These are phyloP conservation scores for Syncerus caffer DNA, from an alignment of 2,797 vertebrate species.

Conservation along the genomic window DNA sequence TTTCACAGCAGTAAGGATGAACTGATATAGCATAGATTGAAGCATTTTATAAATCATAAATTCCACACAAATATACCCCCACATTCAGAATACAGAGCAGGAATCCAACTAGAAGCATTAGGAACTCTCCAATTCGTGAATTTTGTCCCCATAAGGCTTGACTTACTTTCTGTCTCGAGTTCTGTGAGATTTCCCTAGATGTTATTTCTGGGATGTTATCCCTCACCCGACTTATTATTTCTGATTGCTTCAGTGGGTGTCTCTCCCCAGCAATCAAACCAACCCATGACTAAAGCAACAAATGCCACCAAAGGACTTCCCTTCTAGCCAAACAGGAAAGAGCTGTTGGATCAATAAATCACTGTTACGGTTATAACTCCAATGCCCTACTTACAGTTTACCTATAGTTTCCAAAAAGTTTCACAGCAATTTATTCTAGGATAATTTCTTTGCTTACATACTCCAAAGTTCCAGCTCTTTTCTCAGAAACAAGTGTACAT, in stretches of 20 bases:
- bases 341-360: neutral
- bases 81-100: neutral
- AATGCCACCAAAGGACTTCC: neutral
- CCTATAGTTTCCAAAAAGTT: neutral
- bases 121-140: neutral
- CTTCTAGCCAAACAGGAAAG: neutral
- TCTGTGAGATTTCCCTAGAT: neutral
- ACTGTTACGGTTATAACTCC: neutral
- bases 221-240: neutral
- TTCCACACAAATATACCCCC: neutral
- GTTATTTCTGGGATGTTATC: neutral
- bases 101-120: neutral
- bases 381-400: neutral
- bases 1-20: neutral
- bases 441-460: neutral
- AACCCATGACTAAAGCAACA: neutral
- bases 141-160: neutral
- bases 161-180: neutral
- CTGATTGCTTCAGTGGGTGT: neutral
- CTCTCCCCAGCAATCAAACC: neutral
- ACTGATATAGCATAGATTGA: neutral
- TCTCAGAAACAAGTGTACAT: neutral
- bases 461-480: neutral
- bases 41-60: neutral
- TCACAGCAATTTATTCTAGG: constrained; percentile 22